phyloP scores from a whole-genome alignment of 2,888 invertebrate genomes.

The Leucophenga montana region DNA sequence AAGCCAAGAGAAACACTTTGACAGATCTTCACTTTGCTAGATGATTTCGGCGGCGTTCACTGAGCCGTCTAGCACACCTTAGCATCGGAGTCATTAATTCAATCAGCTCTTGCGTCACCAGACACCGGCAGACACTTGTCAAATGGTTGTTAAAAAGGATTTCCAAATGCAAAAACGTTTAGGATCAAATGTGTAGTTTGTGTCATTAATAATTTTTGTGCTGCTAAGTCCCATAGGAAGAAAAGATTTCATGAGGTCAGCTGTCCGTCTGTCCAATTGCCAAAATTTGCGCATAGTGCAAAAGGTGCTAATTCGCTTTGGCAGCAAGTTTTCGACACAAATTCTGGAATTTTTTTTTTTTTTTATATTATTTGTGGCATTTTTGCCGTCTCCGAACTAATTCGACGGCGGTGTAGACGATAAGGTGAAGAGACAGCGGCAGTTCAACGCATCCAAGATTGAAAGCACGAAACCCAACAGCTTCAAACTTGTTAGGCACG shows the following conservation, averaged over 20 bases:
- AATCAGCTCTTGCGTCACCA: not conserved
- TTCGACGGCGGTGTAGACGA: not conserved
- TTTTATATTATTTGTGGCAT: no score
- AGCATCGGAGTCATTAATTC: not conserved
- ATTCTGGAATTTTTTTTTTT: no score
- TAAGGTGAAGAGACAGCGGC: not conserved
- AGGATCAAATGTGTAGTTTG: not conserved
- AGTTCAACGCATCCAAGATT: not conserved
- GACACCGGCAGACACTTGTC: slow-evolving; percentile 6
- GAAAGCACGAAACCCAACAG: not conserved
- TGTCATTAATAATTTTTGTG: not conserved
- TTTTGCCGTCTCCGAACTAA: not conserved
- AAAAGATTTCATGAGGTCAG: not conserved
- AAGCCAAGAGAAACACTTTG: not conserved
- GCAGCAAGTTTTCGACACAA: slow-evolving; percentile 14
- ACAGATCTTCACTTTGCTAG: not conserved
- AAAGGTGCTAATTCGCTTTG: slow-evolving; percentile 19
- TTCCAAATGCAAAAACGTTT: slow-evolving; percentile 6
- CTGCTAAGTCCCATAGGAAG: not conserved
- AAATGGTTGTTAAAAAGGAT: slow-evolving; percentile 1
- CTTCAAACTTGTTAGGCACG: no score
- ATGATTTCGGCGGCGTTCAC: not conserved
- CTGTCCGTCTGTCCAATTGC: not conserved
- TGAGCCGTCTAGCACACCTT: slow-evolving; percentile 7
- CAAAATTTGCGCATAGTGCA: not conserved